phyloP scores from a whole-genome alignment of 2,113 vertebrate genomes.

The Leptobrachium leishanense region DNA sequence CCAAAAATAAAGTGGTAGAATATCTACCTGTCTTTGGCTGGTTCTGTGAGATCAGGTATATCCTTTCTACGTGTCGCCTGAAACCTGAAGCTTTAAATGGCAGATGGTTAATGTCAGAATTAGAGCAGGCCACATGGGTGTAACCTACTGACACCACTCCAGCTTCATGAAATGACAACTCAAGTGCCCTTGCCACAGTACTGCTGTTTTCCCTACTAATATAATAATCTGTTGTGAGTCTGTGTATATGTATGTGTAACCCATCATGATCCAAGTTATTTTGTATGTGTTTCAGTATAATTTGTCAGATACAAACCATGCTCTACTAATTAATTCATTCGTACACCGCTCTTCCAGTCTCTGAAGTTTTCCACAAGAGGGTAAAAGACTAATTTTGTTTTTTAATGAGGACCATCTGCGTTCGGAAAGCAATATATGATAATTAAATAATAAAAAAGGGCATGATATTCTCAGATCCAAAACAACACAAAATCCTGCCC shows the following conservation, averaged over 20 bases:
- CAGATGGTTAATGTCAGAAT: background rate
- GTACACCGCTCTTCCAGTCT: slow-evolving; percentile 57
- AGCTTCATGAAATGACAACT: background rate
- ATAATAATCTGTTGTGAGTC: slow-evolving; percentile 8
- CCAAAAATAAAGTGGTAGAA: too few species aligned
- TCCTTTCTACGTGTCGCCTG: too few species aligned
- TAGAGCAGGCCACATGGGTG: slow-evolving; percentile 13
- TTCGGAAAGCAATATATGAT: slow-evolving; percentile 43
- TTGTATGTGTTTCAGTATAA: slow-evolving; percentile 56
- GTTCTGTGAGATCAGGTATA: too few species aligned
- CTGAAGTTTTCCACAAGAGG: slow-evolving; percentile 62
- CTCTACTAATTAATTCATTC: slow-evolving; percentile 63
- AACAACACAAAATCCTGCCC: slow-evolving; percentile 23
- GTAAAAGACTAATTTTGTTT: slow-evolving; percentile 66
- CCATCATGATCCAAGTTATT: slow-evolving; percentile 46
- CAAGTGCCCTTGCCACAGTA: slow-evolving; percentile 2
- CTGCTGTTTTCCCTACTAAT: background rate
- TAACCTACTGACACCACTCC: slow-evolving; percentile 1
- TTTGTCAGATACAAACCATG: slow-evolving; percentile 61
- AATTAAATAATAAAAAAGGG: slow-evolving; percentile 36
- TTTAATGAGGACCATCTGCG: slow-evolving; percentile 65
- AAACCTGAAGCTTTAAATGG: too few species aligned
- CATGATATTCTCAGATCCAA: background rate
- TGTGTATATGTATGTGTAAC: background rate
- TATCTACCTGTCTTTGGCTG: too few species aligned